Base-by-base conservation (phyloP, 2,888 invertebrate genomes). In the Acleris holmiana region DNA sequence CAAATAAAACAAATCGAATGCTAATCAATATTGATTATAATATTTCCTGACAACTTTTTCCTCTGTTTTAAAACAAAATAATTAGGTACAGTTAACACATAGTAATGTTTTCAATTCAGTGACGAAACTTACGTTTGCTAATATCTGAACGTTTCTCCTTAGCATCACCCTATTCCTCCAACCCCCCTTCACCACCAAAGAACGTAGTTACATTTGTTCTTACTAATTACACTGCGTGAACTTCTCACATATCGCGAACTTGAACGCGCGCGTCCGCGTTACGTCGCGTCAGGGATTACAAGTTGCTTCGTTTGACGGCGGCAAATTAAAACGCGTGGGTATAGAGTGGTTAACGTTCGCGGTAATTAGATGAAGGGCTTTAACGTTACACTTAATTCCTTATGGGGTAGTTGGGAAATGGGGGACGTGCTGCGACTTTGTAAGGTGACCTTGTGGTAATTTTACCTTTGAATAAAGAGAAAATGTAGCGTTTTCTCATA, bases 151-250 rank as follows among this genome's bases (percentile, higher is more conserved):
- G 17, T 44, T n/a, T 41, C 15, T 41, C n/a, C 41, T 5, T 1
- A 41, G 13, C 17, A 44, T n/a, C 61, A 54, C 15, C 61, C 61
- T 61, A 29, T 17, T 40, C 13, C 13, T 18, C 10, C 47, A 47
- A 18, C 53, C 54, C 44, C 29, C 6, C 18, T 50, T 47, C 48
- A 59, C 64, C 58, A 29, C 49, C 58, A 58, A 64, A 64, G 64
- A 64, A 64, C 48, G 51, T 55, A 58, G 64, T 64, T 64, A 64
- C 64, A 64, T 64, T 64, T 64, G 64, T 59, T 64, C 19, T 17
- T 44, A 29, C 58, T 64, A 64, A 64, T 64, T 64, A 64, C 55
- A 55, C 25, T 55, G 54, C 64, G 64, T 64, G 58, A 64, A 64
- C 47, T 64, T 64, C 57, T 47, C 63, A 63, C 58, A 63, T 63